Evolutionary conservation across 1,140 invertebrate genomes (phyloP).

Genomic region (Tetraneura akinire): DNA sequence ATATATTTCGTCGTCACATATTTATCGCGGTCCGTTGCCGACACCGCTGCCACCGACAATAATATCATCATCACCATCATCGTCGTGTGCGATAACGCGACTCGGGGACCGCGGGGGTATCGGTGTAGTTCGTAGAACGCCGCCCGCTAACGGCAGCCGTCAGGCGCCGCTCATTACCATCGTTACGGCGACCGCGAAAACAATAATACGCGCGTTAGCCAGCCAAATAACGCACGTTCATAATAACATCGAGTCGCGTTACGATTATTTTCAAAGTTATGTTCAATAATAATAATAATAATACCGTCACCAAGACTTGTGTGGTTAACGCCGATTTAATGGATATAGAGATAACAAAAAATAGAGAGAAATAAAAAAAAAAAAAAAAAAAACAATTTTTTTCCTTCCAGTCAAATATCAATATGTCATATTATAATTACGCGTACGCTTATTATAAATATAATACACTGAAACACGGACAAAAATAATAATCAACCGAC

Average conservation of each 20-base stretch:
- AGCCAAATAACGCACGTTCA: not conserved
- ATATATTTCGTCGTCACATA: not conserved
- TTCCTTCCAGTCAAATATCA: too few relatives aligned
- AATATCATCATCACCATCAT: not conserved
- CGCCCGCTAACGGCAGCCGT: constrained; percentile 31
- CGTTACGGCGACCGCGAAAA: constrained; percentile 45
- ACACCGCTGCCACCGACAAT: not conserved
- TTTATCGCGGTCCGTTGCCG: not conserved
- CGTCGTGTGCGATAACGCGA: not conserved
- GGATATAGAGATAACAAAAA: too few relatives aligned
- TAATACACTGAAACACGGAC: too few relatives aligned
- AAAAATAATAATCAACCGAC: too few relatives aligned
- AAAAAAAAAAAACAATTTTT: too few relatives aligned
- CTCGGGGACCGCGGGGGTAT: not conserved
- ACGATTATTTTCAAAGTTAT: too few relatives aligned
- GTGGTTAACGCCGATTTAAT: too few relatives aligned
- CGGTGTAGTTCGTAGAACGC: not conserved
- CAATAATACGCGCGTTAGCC: constrained; percentile 26
- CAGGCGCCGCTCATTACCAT: constrained; percentile 49
- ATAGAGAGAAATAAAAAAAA: too few relatives aligned
- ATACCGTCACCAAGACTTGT: too few relatives aligned
- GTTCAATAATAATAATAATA: not conserved
- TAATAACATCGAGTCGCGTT: too few relatives aligned
- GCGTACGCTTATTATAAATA: too few relatives aligned
- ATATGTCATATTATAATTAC: too few relatives aligned